Evolutionary conservation across 2,888 invertebrate genomes (phyloP).

Genomic region (Nasonovia ribisnigri): DNA sequence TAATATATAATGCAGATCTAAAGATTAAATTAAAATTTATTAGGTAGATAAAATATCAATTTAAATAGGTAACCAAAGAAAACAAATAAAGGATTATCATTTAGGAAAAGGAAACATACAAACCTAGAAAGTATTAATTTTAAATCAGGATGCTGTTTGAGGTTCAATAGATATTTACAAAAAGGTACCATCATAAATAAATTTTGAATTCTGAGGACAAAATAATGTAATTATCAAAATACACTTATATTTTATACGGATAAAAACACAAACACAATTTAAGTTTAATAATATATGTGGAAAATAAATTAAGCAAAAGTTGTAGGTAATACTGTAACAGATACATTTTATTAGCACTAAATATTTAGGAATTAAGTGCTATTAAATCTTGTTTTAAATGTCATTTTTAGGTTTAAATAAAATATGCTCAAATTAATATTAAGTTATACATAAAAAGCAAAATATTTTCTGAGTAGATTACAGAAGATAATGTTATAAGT

Average conservation of each 20-base stretch:
- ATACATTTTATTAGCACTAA: background rate
- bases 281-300: background rate
- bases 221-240: slow-evolving; percentile 51
- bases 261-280: background rate
- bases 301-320: background rate
- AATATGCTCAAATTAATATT: background rate
- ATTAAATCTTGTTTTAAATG: background rate
- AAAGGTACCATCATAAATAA: slow-evolving; percentile 37
- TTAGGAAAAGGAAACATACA: slow-evolving; percentile 44
- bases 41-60: background rate
- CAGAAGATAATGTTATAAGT: background rate
- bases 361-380: background rate
- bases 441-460: background rate
- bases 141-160: slow-evolving; percentile 49
- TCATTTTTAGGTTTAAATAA: background rate
- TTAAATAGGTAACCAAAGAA: slow-evolving; percentile 12
- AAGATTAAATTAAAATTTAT: background rate
- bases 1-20: background rate
- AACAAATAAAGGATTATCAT: slow-evolving; percentile 11
- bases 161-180: slow-evolving; percentile 54
- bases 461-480: background rate
- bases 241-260: background rate
- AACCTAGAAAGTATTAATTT: slow-evolving; percentile 56
- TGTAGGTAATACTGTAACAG: background rate
- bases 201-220: slow-evolving; percentile 52